Percentiles rank a stretch among this genome's conserved stretches.
phyloP scores from a whole-genome alignment of 2,113 vertebrate species.

The Thunnus thynnus region DNA sequence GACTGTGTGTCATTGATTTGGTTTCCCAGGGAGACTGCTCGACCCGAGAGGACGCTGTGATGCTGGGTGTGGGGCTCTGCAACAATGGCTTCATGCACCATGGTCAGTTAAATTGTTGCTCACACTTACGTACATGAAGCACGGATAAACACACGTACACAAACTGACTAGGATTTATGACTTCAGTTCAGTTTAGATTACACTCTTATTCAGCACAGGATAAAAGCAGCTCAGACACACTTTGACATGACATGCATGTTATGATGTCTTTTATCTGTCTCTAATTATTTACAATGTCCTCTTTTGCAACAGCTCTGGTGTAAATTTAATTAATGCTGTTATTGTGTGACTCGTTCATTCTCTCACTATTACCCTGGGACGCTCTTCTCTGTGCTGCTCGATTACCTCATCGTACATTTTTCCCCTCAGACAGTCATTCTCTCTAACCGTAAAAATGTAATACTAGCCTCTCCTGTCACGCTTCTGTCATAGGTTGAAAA shows the following conservation, averaged over 20 bases:
- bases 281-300: background rate
- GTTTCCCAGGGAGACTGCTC: constrained; percentile 94
- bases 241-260: background rate
- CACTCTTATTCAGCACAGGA: background rate
- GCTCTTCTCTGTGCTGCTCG: background rate
- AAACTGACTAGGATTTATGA: background rate
- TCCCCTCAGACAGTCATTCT: background rate
- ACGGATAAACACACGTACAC: background rate
- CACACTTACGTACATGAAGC: background rate
- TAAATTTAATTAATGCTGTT: constrained; percentile 6
- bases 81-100: constrained; percentile 99
- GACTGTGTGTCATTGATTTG: constrained; percentile 69
- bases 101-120: constrained; percentile 84
- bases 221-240: background rate
- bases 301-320: background rate
- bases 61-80: constrained; percentile 95
- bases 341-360: background rate
- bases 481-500: constrained; percentile 27
- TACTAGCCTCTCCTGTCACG: constrained; percentile 17
- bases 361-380: background rate
- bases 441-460: constrained; percentile 8
- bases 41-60: constrained; percentile 95
- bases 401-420: constrained; percentile 15
- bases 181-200: background rate
- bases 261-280: background rate